phyloP scores from a whole-genome alignment of 2,888 invertebrate species.

The Caenorhabditis doughertyi region DNA sequence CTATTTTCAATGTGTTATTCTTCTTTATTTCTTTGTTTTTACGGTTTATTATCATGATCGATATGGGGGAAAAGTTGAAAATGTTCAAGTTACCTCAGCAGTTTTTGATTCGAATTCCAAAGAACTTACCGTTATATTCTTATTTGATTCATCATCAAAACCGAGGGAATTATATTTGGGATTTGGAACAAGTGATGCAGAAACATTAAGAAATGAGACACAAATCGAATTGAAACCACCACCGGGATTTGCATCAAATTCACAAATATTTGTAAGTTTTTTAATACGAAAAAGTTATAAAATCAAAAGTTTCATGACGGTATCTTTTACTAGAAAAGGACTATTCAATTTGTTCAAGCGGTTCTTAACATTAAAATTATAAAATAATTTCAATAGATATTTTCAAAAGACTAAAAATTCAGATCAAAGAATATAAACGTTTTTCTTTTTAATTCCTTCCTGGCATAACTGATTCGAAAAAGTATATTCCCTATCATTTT shows the following conservation, averaged over 20 bases:
- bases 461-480: too few relatives aligned
- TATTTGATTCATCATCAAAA: conserved; percentile 18
- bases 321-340: too few relatives aligned
- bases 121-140: conserved; percentile 31
- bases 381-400: too few relatives aligned
- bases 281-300: not conserved
- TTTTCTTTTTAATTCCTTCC: too few relatives aligned
- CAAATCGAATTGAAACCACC: conserved; percentile 26
- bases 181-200: conserved; percentile 23
- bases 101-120: conserved; percentile 26
- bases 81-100: conserved; percentile 42
- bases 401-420: too few relatives aligned
- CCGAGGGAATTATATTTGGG: conserved; percentile 22
- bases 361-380: too few relatives aligned
- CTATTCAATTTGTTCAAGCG: too few relatives aligned
- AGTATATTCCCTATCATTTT: not conserved
- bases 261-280: conserved; percentile 37
- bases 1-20: conserved; percentile 41
- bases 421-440: too few relatives aligned
- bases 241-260: conserved; percentile 13
- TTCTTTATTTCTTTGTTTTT: conserved; percentile 53
- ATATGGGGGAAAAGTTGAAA: conserved; percentile 31
- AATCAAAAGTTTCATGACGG: too few relatives aligned
- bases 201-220: conserved; percentile 33
- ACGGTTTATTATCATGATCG: conserved; percentile 29